Evolutionary conservation across 2,113 vertebrate species (phyloP).

Genomic region (Pomatostomus ruficeps): DNA sequence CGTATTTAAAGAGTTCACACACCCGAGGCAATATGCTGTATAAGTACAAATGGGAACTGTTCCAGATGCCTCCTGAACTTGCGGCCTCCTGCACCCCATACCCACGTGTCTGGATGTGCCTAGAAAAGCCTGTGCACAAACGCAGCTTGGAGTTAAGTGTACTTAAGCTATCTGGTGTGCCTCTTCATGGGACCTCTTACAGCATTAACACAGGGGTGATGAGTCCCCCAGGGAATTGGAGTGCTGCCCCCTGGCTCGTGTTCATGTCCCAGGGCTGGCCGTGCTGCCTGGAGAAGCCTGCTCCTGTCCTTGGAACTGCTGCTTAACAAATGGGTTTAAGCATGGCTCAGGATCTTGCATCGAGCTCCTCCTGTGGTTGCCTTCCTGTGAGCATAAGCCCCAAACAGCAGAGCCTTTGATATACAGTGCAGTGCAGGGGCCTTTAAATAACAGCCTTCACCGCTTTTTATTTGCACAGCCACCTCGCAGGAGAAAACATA

Average conservation of each 20-base stretch:
- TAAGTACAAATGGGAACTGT: background rate
- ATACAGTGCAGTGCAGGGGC: background rate
- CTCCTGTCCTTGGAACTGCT: background rate
- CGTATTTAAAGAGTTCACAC: background rate
- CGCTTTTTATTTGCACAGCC: background rate
- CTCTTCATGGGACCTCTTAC: background rate
- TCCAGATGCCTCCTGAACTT: background rate
- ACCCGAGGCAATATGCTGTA: background rate
- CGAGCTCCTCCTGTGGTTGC: background rate
- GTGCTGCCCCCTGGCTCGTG: background rate
- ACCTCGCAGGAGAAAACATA: background rate
- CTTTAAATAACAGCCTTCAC: background rate
- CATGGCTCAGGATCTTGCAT: background rate
- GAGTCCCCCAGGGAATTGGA: rapidly evolving
- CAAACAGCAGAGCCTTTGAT: background rate
- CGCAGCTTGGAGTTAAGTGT: background rate
- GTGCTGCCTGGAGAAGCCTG: background rate
- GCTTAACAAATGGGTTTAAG: background rate
- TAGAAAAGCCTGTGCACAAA: background rate
- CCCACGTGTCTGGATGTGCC: rapidly evolving
- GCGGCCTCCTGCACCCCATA: background rate
- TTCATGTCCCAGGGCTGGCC: background rate
- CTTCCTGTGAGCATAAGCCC: background rate
- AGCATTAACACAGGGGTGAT: background rate
- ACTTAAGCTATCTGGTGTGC: background rate